Evolutionary conservation across 23 tunicate species (phyloP), one percentile per base, ranked within the genome.

Genomic region (Ascidia mentula): DNA sequence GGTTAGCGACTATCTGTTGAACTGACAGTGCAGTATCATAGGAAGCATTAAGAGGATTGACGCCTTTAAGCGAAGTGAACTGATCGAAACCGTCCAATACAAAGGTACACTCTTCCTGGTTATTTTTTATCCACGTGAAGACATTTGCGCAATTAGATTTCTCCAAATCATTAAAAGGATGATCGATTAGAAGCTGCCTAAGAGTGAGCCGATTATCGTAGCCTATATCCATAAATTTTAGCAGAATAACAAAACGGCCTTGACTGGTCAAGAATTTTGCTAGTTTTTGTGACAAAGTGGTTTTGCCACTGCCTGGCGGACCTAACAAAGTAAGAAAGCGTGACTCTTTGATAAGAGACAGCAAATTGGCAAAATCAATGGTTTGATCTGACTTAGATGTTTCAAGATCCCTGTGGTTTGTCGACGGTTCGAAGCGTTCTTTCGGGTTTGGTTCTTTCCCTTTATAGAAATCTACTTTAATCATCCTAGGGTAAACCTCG

Each of bases 41-140:
- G 28, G 65, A 53, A 1, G 12, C 61, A 3, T 38, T 22, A 2
- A 22, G 26, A 35, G 84, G 84, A 9, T 37, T 32, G 38, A 38
- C 13, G 2, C 20, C 12, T 20, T 38, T 70, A 0, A 80, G 15
- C 0, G 40, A 20, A 45, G 37, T 65, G 0, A 77, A 40, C 70
- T 80, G 84, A 61, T 80, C 84, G 40, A 24, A 70, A 18, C 84
- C 84, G 40, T 80, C 84, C 40, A 80, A 39, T 6, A 80, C 71
- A 45, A 80, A 28, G 32, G 75, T 77, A 39, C 65, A 61, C 36
- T 80, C 5, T 0, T 80, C 38, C 31, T 80, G 77, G 34, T 80
- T 80, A 9, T 80, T 70, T 30, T 28, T 13, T 26, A 80, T 61
- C 84, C 84, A 80, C 40, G 69, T 31, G 32, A 80, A 80, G 9